Evolutionary conservation across 2,113 vertebrate species (phyloP).

Genomic region (Terrapene triunguis): DNA sequence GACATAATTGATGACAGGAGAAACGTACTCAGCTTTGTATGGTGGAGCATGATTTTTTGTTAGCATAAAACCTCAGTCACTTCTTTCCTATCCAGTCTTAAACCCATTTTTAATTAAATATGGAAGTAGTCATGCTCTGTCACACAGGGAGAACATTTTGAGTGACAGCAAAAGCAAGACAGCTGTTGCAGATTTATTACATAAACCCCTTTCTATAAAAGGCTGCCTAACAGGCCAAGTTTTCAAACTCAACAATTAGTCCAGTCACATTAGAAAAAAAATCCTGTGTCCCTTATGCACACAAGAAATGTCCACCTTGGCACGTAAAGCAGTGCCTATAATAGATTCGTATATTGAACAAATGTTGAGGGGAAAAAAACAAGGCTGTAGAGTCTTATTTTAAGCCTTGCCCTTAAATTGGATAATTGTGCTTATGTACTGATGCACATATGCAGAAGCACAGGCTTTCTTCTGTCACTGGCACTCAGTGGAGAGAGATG

Average conservation of each 20-base stretch:
- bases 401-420: not conserved
- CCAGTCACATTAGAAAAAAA: not conserved
- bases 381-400: not conserved
- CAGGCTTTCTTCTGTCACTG: not conserved
- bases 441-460: not conserved
- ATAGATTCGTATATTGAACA: not conserved
- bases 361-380: not conserved
- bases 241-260: slow-evolving; percentile 30
- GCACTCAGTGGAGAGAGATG: not conserved
- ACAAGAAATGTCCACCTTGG: not conserved
- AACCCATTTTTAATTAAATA: slow-evolving; percentile 14
- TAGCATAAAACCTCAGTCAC: slow-evolving; percentile 1
- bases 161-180: not conserved
- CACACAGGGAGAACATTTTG: not conserved
- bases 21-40: not conserved
- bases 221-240: slow-evolving; percentile 28
- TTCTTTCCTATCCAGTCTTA: not conserved
- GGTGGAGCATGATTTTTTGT: not conserved
- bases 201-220: slow-evolving; percentile 39
- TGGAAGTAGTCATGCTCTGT: not conserved
- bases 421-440: slow-evolving; percentile 1
- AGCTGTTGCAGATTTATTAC: slow-evolving; percentile 32
- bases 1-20: not conserved
- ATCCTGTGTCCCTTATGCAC: not conserved
- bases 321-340: not conserved